Evolutionary conservation across 2,888 invertebrate genomes (phyloP).

Genomic region (Melipona bicolor): DNA sequence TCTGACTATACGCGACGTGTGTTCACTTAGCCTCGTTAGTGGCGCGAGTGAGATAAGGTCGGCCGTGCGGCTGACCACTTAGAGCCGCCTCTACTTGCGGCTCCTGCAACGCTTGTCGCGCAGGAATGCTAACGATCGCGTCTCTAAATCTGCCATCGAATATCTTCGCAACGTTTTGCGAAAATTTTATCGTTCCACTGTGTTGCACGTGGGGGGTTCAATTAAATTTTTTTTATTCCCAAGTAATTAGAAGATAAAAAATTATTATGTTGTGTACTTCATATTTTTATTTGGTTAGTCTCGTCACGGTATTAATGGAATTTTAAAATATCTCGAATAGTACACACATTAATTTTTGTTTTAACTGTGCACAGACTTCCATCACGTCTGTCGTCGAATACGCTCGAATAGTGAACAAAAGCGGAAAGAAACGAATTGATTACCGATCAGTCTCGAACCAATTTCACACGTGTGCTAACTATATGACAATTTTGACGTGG

Average conservation of each 20-base stretch:
- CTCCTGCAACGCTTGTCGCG: constrained; percentile 8
- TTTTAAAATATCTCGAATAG: too few species aligned
- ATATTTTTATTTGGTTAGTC: too few species aligned
- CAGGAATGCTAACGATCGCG: constrained; percentile 11
- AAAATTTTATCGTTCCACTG: neutral
- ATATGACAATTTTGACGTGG: neutral
- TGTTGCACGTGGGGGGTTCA: neutral
- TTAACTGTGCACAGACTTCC: too few species aligned
- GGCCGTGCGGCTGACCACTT: constrained; percentile 64
- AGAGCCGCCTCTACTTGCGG: constrained; percentile 53
- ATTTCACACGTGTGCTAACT: too few species aligned
- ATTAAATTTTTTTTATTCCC: neutral
- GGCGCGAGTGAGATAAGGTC: constrained; percentile 58
- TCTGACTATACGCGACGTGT: constrained; percentile 41
- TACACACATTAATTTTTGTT: too few species aligned
- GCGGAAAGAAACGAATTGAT: neutral
- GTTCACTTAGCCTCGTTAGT: constrained; percentile 63
- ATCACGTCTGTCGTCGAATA: too few species aligned
- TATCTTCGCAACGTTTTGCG: neutral
- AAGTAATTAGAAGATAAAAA: neutral
- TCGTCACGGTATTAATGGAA: too few species aligned
- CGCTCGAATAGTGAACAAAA: neutral
- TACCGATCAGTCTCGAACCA: neutral
- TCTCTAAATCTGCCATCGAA: neutral
- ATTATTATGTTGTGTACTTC: too few species aligned